A percentile compares a stretch with the other conserved stretches of the same genome.
These are phyloP conservation scores for Aphodius granarius DNA, from an alignment of 2,888 invertebrate species.

Conservation along the genomic window DNA sequence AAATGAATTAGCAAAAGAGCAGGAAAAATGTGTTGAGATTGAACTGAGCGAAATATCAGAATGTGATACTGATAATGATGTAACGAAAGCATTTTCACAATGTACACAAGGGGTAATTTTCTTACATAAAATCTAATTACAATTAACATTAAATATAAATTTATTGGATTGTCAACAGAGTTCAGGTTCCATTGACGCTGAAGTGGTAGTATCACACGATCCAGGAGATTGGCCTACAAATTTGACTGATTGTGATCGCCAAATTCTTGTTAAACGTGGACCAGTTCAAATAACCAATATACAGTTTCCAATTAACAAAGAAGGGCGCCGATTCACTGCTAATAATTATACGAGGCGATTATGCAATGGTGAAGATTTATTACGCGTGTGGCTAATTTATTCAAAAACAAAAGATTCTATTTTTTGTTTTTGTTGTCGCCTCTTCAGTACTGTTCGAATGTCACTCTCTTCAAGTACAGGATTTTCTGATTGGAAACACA, in stretches of 20 bases:
- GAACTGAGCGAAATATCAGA: not conserved
- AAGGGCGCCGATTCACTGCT: conserved; percentile 6
- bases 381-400: conserved; percentile 22
- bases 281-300: not conserved
- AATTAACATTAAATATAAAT: not conserved
- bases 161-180: not conserved
- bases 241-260: not conserved
- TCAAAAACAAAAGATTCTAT: conserved; percentile 21
- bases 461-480: not conserved
- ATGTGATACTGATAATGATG: not conserved
- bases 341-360: conserved; percentile 27
- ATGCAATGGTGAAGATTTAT: conserved; percentile 24
- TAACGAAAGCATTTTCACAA: not conserved
- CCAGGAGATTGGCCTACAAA: not conserved
- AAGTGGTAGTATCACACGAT: not conserved
- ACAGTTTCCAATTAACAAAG: not conserved
- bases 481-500: conserved; percentile 9
- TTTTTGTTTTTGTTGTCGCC: conserved; percentile 25
- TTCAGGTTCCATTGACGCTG: not conserved
- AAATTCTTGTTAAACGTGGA: not conserved
- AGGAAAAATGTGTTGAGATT: too few relatives aligned
- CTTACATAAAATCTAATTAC: not conserved
- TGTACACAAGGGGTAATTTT: not conserved
- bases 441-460: not conserved
- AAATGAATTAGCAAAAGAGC: too few relatives aligned